Evolutionary conservation across 2,797 vertebrate genomes (phyloP).

Genomic region (Anabas testudineus): DNA sequence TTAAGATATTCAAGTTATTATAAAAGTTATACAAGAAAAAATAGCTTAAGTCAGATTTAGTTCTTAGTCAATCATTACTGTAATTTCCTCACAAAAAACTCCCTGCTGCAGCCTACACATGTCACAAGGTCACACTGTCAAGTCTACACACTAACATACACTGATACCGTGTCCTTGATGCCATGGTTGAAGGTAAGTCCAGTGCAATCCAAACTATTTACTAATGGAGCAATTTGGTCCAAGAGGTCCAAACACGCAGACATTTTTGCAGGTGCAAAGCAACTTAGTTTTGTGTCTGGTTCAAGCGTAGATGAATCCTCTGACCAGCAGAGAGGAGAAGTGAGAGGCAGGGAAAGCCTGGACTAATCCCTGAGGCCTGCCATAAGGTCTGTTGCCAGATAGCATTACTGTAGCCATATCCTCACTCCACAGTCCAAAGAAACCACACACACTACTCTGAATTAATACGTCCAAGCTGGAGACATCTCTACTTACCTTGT

Average conservation of each 20-base stretch:
- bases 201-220: slow-evolving; percentile 36
- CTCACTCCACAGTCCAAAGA: neutral
- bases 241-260: slow-evolving; percentile 30
- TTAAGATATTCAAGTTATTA: too few species aligned
- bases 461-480: neutral
- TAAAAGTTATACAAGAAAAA: neutral
- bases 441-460: slow-evolving; percentile 14
- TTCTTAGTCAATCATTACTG: too few species aligned
- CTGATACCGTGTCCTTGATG: slow-evolving; percentile 26
- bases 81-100: neutral
- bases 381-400: slow-evolving; percentile 58
- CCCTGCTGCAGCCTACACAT: too few species aligned
- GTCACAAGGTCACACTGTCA: neutral
- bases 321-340: slow-evolving; percentile 55
- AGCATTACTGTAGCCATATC: slow-evolving; percentile 42
- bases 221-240: slow-evolving; percentile 12
- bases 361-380: slow-evolving; percentile 65
- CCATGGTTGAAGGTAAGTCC: slow-evolving; percentile 19
- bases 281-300: slow-evolving; percentile 39
- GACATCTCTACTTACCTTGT: slow-evolving; percentile 55
- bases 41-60: too few species aligned
- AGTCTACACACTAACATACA: slow-evolving; percentile 19
- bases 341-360: slow-evolving; percentile 66
- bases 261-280: neutral
- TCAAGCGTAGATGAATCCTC: slow-evolving; percentile 50